Base-by-base conservation (phyloP, 2,113 vertebrate genomes). In the Cyrtonyx montezumae region DNA sequence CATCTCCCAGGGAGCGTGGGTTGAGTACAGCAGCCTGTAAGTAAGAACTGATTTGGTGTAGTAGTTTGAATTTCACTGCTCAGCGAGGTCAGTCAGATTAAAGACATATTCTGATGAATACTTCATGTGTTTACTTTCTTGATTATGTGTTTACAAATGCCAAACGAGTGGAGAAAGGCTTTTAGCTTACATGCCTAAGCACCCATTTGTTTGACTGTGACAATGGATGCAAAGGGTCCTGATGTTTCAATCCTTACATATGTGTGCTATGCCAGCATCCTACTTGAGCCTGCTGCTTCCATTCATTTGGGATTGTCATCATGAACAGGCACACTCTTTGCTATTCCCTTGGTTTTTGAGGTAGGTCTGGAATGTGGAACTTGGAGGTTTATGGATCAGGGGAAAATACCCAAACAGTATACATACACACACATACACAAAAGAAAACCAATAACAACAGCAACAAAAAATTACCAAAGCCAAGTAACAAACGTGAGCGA, bases 331-430 rank as follows among this genome's bases (percentile, higher is more conserved):
- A 87, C 26, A 21, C 11, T 1, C 58, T 74, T 80, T 58, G 36
- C 40, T 45, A 13, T 81, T 62, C 77, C 1, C 0, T 14, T 87
- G 59, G 49, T 45, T 79, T 49, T 73, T 34, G 69, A 61, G 53
- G 71, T 45, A 55, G 67, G 59, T 45, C 53, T 66, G 80, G 45
- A 66, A 55, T 34, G 42, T 19, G 62, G 19, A 56, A 9, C 49
- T 84, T 92, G 67, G 42, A n/a, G 43, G 75, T 84, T 79, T 58
- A 91, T 91, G 68, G 23, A 81, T 62, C 30, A 82, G 32, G 75
- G 30, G 10, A 10, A 40, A 40, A 40, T 9, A 40, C 40, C 40
- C 9, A 40, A 40, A 40, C 40, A 40, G 10, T 40, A 40, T 9
- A 40, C 40, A 40, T 40, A 10, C 40, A 40, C 40, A 40, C 9